Evolutionary conservation across 2,888 invertebrate genomes (phyloP), one percentile per base, ranked within the genome.

Genomic region (Drosophila neutralis): DNA sequence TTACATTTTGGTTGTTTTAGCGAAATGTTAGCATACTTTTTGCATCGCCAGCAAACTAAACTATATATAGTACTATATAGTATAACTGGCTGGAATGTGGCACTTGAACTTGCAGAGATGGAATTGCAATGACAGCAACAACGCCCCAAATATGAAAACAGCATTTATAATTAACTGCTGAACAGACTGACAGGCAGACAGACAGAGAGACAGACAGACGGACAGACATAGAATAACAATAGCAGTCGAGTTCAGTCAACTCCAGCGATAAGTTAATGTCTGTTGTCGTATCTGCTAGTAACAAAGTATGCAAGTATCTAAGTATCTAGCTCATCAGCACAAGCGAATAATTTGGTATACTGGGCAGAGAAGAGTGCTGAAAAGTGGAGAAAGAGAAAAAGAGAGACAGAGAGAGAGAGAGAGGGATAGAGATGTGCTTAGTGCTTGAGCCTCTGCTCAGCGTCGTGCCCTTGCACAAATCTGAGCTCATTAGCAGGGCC

Each of bases 401-500:
- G 4, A 4, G 52, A 29, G 7, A 36, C 13, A 36, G 49, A 38
- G 13, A 2, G 38, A n/a, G 13, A 27, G 6, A 2, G 27, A 5
- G 61, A 11, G 45, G 18, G 52, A 18, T 1, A 29, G 27, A 38
- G 57, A 42, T 24, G 15, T 24, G 45, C 15, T 45, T 45, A 45
- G 45, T 24, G 45, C 24, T 15, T 24, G 24, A 45, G 24, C 45
- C 15, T 24, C 45, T 15, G 0, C 45, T 24, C 21, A 4, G 49
- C 42, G 67, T 53, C 84, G 85, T 85, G 85, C 71, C 90, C 63
- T 57, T 61, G 87, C 85, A 85, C 88, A 85, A 85, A 85, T 69
- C 80, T 71, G 70, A 59, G 65, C 83, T 85, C 88, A 85, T 85
- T 85, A 85, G 73, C 90, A 59, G 56, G 31, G 31, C 57, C 38